Conservation (phyloP, 1,140 invertebrate species). For the Zeugodacus cucurbitae region DNA sequence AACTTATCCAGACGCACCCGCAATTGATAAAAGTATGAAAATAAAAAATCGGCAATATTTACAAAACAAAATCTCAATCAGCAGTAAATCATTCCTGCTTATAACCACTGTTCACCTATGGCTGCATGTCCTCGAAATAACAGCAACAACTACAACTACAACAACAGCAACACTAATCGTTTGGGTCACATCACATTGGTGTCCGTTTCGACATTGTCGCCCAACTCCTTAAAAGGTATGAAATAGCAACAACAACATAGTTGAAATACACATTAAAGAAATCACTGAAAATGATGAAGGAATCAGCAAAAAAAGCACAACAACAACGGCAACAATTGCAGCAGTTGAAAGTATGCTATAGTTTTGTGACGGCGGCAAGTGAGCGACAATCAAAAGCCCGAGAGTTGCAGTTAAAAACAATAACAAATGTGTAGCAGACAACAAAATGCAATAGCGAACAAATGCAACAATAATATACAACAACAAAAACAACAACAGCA, state of each 20-base stretch:
- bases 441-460: background rate
- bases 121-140: background rate
- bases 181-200: background rate
- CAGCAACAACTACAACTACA: no score
- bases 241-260: background rate
- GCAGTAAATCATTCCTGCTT: background rate
- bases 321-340: background rate
- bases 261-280: background rate
- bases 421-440: background rate
- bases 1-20: no score
- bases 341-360: no score
- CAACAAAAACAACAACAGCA: background rate
- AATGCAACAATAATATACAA: background rate
- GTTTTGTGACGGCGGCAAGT: background rate
- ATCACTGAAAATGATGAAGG: background rate
- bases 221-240: background rate
- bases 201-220: background rate
- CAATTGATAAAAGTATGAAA: no score
- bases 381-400: background rate
- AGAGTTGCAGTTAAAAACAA: background rate
- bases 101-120: background rate
- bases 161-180: background rate
- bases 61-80: no score
- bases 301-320: background rate
- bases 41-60: no score